Base-by-base conservation (phyloP, 30 jellyfish, hydroid and myxozoan genomes). In the Hydractinia echinata region DNA sequence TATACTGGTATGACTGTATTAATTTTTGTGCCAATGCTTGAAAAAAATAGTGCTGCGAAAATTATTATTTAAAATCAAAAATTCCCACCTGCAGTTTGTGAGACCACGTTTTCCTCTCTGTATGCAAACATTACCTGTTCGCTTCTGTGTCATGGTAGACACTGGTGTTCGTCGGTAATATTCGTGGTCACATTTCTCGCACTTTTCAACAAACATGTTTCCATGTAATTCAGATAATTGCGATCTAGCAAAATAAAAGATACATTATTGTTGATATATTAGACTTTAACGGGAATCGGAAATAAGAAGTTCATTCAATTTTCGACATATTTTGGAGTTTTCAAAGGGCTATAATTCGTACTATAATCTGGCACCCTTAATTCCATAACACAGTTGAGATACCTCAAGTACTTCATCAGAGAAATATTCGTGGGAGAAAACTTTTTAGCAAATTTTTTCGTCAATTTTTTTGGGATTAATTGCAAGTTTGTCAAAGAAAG, bases 181-280 rank as follows among this genome's bases (percentile, higher is more conserved):
- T 39, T 58, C 88, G 14, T 92, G 96, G 9, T 85, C 86, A 78
- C 98, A 92, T 73, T 92, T 92, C 61, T 92, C 98, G 83, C 98
- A 92, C 64, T 92, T 86, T 49, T 92, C 98, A 18, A 76, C 88
- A 83, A 92, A 92, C 98, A 92, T 92, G 68, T 92, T 92, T n/a
- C 98, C 98, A 76, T 92, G 98, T 7, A 92, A 85, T 51, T 92
- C 98, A 14, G 98, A 86, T 6, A 92, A 84, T 54, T 92, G 94
- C 11, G 84, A 56, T 72, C 98, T 92, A 66, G 54, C 55, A 55
- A 39, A 71, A 58, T 16, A 15, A 77, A 67, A 5, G 53, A 14
- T 19, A 62, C 9, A 62, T 50, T 56, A 56, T 56, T 9, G 68
- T 9, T 56, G 68, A 10, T 9, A 56, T 56, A n/a, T n/a, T n/a